Base-by-base conservation (phyloP, 2,113 vertebrate genomes). In the Plecotus auritus region DNA sequence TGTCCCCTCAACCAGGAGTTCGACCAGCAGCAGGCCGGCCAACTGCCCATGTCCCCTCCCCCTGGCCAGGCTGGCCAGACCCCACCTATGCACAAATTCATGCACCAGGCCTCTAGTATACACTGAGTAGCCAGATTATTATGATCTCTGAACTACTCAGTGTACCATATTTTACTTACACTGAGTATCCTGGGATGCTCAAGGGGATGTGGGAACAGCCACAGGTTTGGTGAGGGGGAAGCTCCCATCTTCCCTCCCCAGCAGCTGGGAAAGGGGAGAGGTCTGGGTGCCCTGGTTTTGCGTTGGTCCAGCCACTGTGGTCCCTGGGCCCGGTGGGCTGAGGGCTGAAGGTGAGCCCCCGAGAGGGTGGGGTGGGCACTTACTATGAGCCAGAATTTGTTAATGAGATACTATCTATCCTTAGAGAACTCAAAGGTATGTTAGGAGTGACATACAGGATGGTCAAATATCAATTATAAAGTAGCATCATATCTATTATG, bases 211-310 rank as follows among this genome's bases (percentile, higher is more conserved):
- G 64, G 94, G 91, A 94, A 96, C 89, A 98, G 97, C 96, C 97
- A 97, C 94, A 93, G 98, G 90, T 88, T 85, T 91, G 86, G 88
- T 96, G 11, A 91, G 51, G 66, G 74, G 82, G 88, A 78, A 91
- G 91, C 96, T 97, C 96, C 88, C 87, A 94, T 96, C 96, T 94
- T 93, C 89, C 96, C 70, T 94, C 95, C 97, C 97, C 96, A 96
- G 94, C 84, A 86, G 69, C 92, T 83, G 90, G 94, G 95, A 88
- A 69, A 95, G 92, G 76, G 80, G 92, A 96, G 94, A 91, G 96
- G 93, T 96, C 96, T 96, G 96, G 96, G 94, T 22, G 93, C 97
- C 95, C 92, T 91, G 97, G 96, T 94, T 93, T 96, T 97, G 96
- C 96, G 87, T 96, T 94, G 94, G 96, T 95, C 97, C 95, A 97